Evolutionary conservation across 2,113 vertebrate species (phyloP), one percentile per base, ranked within the genome.

Genomic region (Myrmecophaga tridactyla): DNA sequence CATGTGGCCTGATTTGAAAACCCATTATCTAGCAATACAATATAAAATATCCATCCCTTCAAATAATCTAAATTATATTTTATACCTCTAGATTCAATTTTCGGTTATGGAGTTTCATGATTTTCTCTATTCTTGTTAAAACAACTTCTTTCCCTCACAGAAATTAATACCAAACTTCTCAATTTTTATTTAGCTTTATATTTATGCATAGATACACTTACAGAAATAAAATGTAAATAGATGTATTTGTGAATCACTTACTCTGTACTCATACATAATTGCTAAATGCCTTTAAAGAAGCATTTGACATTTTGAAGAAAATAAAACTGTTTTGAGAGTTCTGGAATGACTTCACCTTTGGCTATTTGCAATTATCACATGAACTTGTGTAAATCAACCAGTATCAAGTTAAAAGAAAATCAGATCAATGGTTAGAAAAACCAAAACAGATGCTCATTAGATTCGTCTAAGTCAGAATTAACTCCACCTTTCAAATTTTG

Each of bases 371-470:
- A 93, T 94, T 98, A 98, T 97, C 72, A 76, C 96, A 97, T 3
- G 46, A 96, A 96, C 97, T 98, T 98, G 96, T 98, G 69, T 97
- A 98, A 98, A 98, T 96, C 94, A 97, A 75, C 73, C 72, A 94
- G 95, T 98, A 97, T 98, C 97, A 97, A 97, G 97, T 98, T 97
- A 98, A 98, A 98, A 98, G 97, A 94, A 98, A 98, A 95, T 95
- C 6, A 2, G 98, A 97, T 98, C 98, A 97, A 86, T 98, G 96
- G 97, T 92, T 89, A 83, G 96, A 97, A 97, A 98, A 98, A 98
- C 94, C 97, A 98, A 98, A 98, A 98, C 98, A 98, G 97, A 98
- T 98, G 98, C 96, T 97, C 96, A 97, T 98, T 98, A 97, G 96
- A 96, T 98, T 97, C 94, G 58, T 96, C 97, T 96, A 96, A 98